Conservation (phyloP, 2,113 vertebrate species). For the Tursiops truncatus region DNA sequence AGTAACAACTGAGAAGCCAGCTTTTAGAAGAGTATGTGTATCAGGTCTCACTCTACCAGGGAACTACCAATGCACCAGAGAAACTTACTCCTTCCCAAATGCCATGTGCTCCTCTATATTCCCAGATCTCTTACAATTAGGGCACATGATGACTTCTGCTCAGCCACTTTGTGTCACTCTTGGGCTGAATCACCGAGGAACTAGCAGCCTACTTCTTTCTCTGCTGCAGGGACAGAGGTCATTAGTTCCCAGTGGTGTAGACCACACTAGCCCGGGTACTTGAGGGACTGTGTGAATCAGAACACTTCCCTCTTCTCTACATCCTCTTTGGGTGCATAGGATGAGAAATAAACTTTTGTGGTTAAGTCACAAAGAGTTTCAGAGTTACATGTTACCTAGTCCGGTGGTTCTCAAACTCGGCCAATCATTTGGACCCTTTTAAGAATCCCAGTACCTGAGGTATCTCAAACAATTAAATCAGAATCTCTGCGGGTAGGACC, state of each 20-base stretch:
- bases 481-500: background rate
- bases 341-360: background rate
- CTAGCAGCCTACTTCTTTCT: background rate
- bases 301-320: background rate
- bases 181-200: background rate
- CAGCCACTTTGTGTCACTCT: background rate
- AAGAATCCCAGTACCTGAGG: background rate
- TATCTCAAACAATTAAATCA: background rate
- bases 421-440: background rate
- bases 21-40: background rate
- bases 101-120: background rate
- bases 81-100: background rate
- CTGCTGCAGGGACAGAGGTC: background rate
- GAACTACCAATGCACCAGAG: background rate
- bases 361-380: background rate
- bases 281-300: background rate
- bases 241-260: background rate
- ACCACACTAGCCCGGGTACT: background rate
- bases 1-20: background rate
- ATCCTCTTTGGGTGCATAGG: background rate
- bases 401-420: background rate
- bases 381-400: background rate
- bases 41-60: background rate
- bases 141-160: background rate
- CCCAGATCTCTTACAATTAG: background rate